Evolutionary conservation across 2,113 vertebrate genomes (phyloP), one percentile per base, ranked within the genome.

Genomic region (Spermophilus dauricus): DNA sequence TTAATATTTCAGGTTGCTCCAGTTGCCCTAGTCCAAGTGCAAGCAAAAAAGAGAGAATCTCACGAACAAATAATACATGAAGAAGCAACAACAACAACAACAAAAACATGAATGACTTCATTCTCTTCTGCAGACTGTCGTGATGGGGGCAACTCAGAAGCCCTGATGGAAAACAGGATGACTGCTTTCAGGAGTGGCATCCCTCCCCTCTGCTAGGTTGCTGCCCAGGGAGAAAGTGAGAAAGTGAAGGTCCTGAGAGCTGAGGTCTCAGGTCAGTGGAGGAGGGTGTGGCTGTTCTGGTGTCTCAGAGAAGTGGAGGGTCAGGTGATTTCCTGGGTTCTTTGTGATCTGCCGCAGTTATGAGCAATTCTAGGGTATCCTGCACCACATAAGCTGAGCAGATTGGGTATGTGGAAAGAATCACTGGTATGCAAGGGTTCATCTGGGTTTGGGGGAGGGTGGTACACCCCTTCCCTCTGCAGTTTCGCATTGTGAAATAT

Each of bases 1-100:
- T 22, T 18, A 73, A 95, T 53, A 94, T 12, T 75, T 88, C 34
- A 48, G 48, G 42, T 77, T 98, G 97, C 12, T 92, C 42, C 80
- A 95, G 28, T 8, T 82, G 75, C 0, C 32, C 89, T 70, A 89
- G 37, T 84, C 73, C 92, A 89, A 51, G 87, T 97, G 96, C 85
- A 96, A 95, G 34, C 51, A 94, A 92, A 96, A 26, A 34, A 76
- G 70, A 92, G 45, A 91, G 48, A 86, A 28, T 16, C 20, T 28
- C 4, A 4, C 75, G 24, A 97, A 58, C 4, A 75, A 86, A 45
- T n/a, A 14, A 39, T 22, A 75, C 1, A 5, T 10, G 9, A 58
- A 22, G 20, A 22, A 22, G 2, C 56, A n/a, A n/a, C n/a, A n/a
- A n/a, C n/a, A n/a, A n/a, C n/a, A n/a, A n/a, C n/a, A n/a, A n/a